Evolutionary conservation across 2,888 invertebrate genomes (phyloP).

Genomic region (Alsophila aescularia): DNA sequence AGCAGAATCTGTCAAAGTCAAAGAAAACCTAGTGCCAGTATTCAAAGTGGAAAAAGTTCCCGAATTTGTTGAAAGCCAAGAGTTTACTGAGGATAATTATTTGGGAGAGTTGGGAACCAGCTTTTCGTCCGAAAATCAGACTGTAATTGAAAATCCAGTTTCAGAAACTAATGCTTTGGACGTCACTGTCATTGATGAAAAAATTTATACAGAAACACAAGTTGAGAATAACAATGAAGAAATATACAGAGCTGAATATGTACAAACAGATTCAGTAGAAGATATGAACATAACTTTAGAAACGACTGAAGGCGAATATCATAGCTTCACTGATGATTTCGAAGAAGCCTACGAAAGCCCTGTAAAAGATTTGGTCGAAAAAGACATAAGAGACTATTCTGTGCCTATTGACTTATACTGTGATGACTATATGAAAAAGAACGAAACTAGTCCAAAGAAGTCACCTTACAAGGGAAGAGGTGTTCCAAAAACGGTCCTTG

Average conservation of each 20-base stretch:
- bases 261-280: constrained; percentile 36
- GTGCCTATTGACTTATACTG: constrained; percentile 76
- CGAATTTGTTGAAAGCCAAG: constrained; percentile 75
- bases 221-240: constrained; percentile 16
- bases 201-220: constrained; percentile 18
- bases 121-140: constrained; percentile 63
- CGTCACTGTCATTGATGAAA: constrained; percentile 16
- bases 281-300: constrained; percentile 51
- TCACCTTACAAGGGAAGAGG: constrained; percentile 58
- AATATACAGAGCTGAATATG: constrained; percentile 48
- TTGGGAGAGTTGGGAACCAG: constrained; percentile 64
- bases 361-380: constrained; percentile 72
- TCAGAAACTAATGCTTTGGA: not conserved
- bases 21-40: constrained; percentile 54
- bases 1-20: constrained; percentile 53
- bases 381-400: constrained; percentile 79
- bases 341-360: constrained; percentile 75
- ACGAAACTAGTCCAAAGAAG: constrained; percentile 53
- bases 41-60: constrained; percentile 51
- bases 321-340: constrained; percentile 75
- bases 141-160: constrained; percentile 43
- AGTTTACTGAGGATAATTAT: constrained; percentile 77
- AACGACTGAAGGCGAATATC: constrained; percentile 73
- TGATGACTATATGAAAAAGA: constrained; percentile 62
- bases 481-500: constrained; percentile 51